A percentile compares a stretch with the other conserved stretches of the same genome.
Evolutionary conservation across 1,140 invertebrate genomes (phyloP).

Genomic region (Phymorhynchus buccinoides): DNA sequence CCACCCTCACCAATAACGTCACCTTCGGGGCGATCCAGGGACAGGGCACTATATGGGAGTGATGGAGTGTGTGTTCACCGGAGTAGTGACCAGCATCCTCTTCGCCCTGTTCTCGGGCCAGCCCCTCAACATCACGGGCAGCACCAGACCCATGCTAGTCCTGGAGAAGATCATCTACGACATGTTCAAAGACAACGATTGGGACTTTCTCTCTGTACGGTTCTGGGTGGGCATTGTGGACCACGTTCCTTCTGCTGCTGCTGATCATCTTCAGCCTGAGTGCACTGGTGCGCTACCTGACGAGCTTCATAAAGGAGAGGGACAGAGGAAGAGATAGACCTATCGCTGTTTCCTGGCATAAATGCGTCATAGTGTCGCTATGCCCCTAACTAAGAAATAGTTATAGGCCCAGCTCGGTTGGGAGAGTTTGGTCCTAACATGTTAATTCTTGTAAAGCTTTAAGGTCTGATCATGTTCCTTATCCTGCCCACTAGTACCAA

Average conservation of each 20-base stretch:
- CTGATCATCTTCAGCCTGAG: conserved; percentile 96
- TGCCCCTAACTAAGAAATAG: no score
- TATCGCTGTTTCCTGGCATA: no score
- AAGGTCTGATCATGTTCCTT: no score
- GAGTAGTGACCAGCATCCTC: conserved; percentile 94
- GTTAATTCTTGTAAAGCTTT: no score
- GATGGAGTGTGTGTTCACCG: conserved; percentile 97
- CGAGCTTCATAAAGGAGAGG: conserved; percentile 99
- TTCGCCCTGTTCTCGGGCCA: conserved; percentile 98
- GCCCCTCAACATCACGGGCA: conserved; percentile 97
- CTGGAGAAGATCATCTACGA: conserved; percentile 92
- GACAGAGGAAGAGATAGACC: no score
- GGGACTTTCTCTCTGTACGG: conserved; percentile 95
- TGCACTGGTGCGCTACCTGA: conserved; percentile 98
- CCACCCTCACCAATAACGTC: conserved; percentile 97
- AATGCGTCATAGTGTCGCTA: no score
- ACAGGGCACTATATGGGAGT: conserved; percentile 97
- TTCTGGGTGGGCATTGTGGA: conserved; percentile 97
- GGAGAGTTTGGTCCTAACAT: no score
- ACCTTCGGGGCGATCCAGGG: conserved; percentile 96
- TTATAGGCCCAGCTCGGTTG: no score
- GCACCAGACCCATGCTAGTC: conserved; percentile 97
- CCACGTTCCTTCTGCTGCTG: conserved; percentile 86
- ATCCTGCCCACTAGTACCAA: no score
- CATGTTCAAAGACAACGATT: conserved; percentile 86